Percentiles rank a stretch among this genome's conserved stretches.
Conservation (phyloP, 2,888 invertebrate genomes). For the Bursaphelenchus okinawaensis region DNA sequence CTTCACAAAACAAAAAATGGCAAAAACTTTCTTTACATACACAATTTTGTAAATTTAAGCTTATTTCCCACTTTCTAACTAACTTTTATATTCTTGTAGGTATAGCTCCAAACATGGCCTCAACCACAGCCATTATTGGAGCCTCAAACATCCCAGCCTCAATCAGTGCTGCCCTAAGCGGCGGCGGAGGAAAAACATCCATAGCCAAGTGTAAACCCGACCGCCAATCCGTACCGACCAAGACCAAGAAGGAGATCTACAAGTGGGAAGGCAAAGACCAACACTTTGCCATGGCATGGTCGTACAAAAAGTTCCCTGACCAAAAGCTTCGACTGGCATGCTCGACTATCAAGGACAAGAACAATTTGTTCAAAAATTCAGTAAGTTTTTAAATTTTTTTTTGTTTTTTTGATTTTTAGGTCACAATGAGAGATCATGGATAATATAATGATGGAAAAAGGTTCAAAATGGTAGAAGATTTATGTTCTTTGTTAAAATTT, state of each 20-base stretch:
- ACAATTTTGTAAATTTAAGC: too few species aligned
- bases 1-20: too few species aligned
- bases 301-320: constrained; percentile 38
- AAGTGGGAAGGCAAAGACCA: constrained; percentile 71
- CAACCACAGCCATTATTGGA: too few species aligned
- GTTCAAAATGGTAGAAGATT: too few species aligned
- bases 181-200: not conserved
- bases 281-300: constrained; percentile 45
- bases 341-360: constrained; percentile 39
- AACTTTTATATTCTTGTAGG: not conserved
- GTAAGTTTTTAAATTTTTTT: constrained; percentile 20
- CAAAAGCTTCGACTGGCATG: constrained; percentile 43
- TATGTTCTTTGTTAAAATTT: too few species aligned
- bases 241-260: constrained; percentile 73
- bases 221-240: not conserved
- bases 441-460: too few species aligned
- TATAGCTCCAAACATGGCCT: not conserved
- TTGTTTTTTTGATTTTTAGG: not conserved
- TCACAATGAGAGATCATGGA: too few species aligned
- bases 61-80: too few species aligned
- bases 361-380: constrained; percentile 31
- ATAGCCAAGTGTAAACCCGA: not conserved
- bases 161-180: not conserved
- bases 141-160: not conserved
- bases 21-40: too few species aligned